These are phyloP conservation scores for Leucophenga montana DNA, from an alignment of 2,888 invertebrate species.

Conservation along the genomic window DNA sequence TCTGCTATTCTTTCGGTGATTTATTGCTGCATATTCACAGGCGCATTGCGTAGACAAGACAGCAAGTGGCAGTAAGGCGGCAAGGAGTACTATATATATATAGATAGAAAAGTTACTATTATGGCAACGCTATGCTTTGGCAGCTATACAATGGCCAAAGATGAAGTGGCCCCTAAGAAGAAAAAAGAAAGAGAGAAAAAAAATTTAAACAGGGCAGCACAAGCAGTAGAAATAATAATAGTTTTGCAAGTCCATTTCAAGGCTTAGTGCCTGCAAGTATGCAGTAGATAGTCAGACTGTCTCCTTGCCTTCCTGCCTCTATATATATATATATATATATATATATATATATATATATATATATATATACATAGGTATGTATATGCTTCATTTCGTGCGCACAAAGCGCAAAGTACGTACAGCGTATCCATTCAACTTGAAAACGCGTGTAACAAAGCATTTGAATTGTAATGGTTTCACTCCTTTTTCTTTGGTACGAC, in stretches of 20 bases:
- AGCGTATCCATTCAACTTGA: conserved; percentile 6
- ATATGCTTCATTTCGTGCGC: conserved; percentile 7
- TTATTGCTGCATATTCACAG: conserved; percentile 47
- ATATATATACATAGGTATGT: conserved; percentile 25
- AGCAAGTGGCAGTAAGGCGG: not conserved
- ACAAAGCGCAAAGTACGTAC: not conserved
- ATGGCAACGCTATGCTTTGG: conserved; percentile 5
- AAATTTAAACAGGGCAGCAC: not conserved
- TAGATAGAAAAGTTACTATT: too few relatives aligned
- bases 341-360: conserved; percentile 24
- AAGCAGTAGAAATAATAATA: conserved; percentile 16
- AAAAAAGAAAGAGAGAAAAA: too few relatives aligned
- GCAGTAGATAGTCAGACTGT: not conserved
- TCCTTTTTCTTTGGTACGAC: not conserved
- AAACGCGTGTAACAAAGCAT: conserved; percentile 23
- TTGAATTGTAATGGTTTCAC: not conserved
- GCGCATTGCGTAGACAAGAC: conserved; percentile 35
- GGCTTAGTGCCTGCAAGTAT: not conserved
- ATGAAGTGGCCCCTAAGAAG: not conserved
- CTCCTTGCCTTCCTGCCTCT: not conserved
- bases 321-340: conserved; percentile 23
- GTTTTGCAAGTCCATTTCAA: conserved; percentile 21
- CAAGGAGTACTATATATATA: too few relatives aligned
- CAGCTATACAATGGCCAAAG: conserved; percentile 4
- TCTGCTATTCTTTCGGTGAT: conserved; percentile 39